A percentile compares a stretch with the other conserved stretches of the same genome.
phyloP scores from a whole-genome alignment of 2,797 vertebrate species.

The Trachops cirrhosus region DNA sequence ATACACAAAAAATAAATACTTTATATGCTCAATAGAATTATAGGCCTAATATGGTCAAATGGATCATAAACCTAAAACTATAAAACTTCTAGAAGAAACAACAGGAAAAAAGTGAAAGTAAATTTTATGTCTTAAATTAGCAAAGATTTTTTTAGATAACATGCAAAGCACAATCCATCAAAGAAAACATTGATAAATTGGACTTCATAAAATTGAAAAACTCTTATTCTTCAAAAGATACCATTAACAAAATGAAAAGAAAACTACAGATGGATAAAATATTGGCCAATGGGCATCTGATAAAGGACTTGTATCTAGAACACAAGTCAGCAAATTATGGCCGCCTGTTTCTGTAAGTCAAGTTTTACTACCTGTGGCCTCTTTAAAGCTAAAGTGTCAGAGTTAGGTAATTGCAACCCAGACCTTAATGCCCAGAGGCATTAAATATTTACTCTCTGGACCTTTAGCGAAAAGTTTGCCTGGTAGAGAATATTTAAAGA shows the following conservation, averaged over 20 bases:
- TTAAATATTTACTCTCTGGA: neutral
- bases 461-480: neutral
- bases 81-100: neutral
- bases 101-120: neutral
- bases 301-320: conserved; percentile 7
- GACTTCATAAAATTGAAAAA: neutral
- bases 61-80: neutral
- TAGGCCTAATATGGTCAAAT: neutral
- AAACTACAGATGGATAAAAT: neutral
- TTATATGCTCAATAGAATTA: neutral
- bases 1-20: neutral
- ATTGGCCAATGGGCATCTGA: neutral
- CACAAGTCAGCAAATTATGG: neutral
- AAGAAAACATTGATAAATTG: neutral
- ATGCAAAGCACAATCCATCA: neutral
- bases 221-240: neutral
- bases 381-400: neutral
- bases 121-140: neutral
- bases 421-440: neutral
- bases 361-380: neutral
- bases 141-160: neutral
- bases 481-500: neutral
- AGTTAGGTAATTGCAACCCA: neutral
- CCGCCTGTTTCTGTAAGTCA: neutral
- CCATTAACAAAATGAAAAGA: neutral